A percentile compares a stretch with the other conserved stretches of the same genome.
Conservation (phyloP, 2,113 vertebrate genomes). For the Hippocampus abdominalis region DNA sequence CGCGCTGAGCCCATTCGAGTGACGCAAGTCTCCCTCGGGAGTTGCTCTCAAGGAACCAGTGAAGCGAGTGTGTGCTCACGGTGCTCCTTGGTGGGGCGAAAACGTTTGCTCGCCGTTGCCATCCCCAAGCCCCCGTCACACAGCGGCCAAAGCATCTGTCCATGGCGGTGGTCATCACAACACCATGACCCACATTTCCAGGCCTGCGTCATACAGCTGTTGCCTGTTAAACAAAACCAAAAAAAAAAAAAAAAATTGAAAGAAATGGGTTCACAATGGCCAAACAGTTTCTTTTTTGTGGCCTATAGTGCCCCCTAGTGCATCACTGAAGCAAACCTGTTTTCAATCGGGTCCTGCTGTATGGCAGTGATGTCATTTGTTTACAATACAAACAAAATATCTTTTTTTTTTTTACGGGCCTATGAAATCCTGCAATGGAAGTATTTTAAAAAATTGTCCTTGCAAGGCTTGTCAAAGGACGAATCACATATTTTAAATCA, state of each 20-base stretch:
- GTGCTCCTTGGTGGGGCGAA: conserved; percentile 17
- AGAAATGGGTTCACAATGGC: background rate
- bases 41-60: conserved; percentile 27
- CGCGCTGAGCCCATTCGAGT: conserved; percentile 47
- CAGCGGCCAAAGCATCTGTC: conserved; percentile 24
- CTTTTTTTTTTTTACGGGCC: too few relatives aligned
- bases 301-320: conserved; percentile 61
- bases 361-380: background rate
- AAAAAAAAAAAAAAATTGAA: background rate
- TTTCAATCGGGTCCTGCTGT: too few relatives aligned
- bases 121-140: background rate
- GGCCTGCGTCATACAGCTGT: conserved; percentile 21
- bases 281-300: background rate
- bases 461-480: too few relatives aligned
- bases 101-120: conserved; percentile 18
- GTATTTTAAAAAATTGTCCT: too few relatives aligned
- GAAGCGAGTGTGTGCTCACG: conserved; percentile 13
- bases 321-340: background rate
- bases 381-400: background rate
- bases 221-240: conserved; percentile 1
- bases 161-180: conserved; percentile 18
- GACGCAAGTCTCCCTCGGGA: conserved; percentile 55
- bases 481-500: too few relatives aligned
- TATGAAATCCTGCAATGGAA: too few relatives aligned
- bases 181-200: conserved; percentile 37